phyloP scores from a whole-genome alignment of 2,797 vertebrate genomes.

The Sternotherus odoratus region DNA sequence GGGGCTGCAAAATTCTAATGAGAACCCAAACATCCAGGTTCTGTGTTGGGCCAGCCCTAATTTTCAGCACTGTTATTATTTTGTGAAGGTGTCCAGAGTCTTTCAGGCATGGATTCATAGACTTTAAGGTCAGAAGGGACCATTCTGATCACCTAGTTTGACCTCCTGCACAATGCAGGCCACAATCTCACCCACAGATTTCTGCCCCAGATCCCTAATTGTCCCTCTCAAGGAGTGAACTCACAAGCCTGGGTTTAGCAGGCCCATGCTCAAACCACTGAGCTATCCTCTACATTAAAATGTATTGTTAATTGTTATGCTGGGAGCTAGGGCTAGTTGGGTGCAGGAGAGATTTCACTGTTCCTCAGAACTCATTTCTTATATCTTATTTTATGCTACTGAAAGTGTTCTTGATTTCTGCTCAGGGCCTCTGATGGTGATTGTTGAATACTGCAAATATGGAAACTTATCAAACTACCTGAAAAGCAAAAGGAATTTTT shows the following conservation, averaged over 20 bases:
- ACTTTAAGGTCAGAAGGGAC: too few species aligned
- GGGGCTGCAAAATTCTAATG: background rate
- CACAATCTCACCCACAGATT: too few species aligned
- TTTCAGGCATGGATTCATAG: constrained; percentile 21
- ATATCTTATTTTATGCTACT: background rate
- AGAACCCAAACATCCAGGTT: background rate
- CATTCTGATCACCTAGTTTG: too few species aligned
- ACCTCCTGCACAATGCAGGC: too few species aligned
- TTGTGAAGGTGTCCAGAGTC: background rate
- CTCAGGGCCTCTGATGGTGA: constrained; percentile 95
- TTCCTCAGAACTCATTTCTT: background rate
- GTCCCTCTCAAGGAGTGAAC: too few species aligned
- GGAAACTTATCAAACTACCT: constrained; percentile 95
- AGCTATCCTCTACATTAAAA: background rate
- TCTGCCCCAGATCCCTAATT: too few species aligned
- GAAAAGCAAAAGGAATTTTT: constrained; percentile 91
- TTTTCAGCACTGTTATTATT: constrained; percentile 36
- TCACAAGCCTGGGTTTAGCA: too few species aligned
- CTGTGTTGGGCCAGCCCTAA: background rate
- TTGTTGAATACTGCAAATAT: constrained; percentile 94
- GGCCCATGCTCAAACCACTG: too few species aligned
- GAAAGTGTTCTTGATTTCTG: background rate
- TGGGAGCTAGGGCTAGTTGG: accelerated
- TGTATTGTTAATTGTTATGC: background rate
- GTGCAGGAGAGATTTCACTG: background rate